These are phyloP conservation scores for Rallus crepitans DNA, from an alignment of 2,797 vertebrate species.

Conservation along the genomic window DNA sequence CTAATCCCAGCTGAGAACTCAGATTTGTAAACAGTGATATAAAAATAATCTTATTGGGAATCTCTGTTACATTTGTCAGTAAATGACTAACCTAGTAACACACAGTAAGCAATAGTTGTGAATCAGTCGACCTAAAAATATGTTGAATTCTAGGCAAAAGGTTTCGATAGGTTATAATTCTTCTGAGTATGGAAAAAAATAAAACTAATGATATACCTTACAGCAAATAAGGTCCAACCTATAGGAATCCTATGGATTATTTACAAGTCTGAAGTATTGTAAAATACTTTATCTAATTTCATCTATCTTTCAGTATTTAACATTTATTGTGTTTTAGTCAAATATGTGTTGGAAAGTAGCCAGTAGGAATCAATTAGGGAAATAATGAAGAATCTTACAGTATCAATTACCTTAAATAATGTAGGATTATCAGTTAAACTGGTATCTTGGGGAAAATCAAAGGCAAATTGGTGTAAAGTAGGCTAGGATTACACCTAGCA, in stretches of 20 bases:
- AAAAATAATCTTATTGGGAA: slow-evolving; percentile 58
- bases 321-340: neutral
- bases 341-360: neutral
- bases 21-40: slow-evolving; percentile 35
- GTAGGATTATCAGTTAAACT: neutral
- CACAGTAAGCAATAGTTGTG: slow-evolving; percentile 2
- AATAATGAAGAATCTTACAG: neutral
- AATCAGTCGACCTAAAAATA: slow-evolving; percentile 49
- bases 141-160: slow-evolving; percentile 22
- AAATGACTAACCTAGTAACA: slow-evolving; percentile 39
- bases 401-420: neutral
- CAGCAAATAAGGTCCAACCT: neutral
- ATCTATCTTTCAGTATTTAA: neutral
- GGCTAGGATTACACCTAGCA: neutral
- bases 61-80: slow-evolving; percentile 31
- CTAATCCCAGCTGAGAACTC: slow-evolving; percentile 20
- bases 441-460: neutral
- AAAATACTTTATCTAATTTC: neutral
- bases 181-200: neutral
- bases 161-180: neutral
- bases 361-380: neutral
- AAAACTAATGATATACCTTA: neutral
- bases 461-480: neutral
- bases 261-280: neutral
- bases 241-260: neutral